Percentiles rank a stretch among this genome's conserved stretches.
phyloP scores from a whole-genome alignment of 2,888 invertebrate species.

The Agrotis exclamationis region DNA sequence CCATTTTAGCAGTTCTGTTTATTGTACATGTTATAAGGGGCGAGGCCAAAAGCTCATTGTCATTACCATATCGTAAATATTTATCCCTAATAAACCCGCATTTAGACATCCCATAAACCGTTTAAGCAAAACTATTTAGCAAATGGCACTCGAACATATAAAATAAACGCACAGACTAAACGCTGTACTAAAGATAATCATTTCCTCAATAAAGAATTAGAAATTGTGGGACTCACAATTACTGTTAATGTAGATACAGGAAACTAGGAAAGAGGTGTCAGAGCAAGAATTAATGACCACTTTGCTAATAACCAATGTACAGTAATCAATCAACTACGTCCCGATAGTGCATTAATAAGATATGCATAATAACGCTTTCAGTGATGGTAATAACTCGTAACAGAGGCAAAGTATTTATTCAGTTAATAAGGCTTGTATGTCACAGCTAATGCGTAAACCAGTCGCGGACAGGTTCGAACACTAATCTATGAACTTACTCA shows the following conservation, averaged over 20 bases:
- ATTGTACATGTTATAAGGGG: no score
- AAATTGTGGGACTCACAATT: conserved; percentile 34
- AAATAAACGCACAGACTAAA: conserved; percentile 16
- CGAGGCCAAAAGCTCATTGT: no score
- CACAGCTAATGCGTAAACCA: conserved; percentile 77
- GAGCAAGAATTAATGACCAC: conserved; percentile 49
- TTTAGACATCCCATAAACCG: background rate
- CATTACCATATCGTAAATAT: no score
- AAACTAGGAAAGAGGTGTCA: conserved; percentile 46
- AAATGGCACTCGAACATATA: background rate
- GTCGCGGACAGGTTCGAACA: conserved; percentile 71
- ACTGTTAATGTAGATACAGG: conserved; percentile 31
- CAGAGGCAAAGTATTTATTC: conserved; percentile 56
- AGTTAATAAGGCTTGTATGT: conserved; percentile 73
- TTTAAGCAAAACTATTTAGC: conserved; percentile 1
- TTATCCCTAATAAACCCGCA: no score
- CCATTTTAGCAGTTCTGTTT: no score
- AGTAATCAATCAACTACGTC: conserved; percentile 54
- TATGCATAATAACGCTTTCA: conserved; percentile 59
- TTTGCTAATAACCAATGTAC: conserved; percentile 48
- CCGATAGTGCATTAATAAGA: conserved; percentile 42
- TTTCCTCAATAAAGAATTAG: conserved; percentile 50
- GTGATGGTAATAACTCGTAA: conserved; percentile 53
- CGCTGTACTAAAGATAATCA: conserved; percentile 29
- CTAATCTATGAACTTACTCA: conserved; percentile 72